A percentile compares a stretch with the other conserved stretches of the same genome.
These are phyloP conservation scores for Lepus oiostolus DNA, from an alignment of 2,797 vertebrate genomes.

Conservation along the genomic window DNA sequence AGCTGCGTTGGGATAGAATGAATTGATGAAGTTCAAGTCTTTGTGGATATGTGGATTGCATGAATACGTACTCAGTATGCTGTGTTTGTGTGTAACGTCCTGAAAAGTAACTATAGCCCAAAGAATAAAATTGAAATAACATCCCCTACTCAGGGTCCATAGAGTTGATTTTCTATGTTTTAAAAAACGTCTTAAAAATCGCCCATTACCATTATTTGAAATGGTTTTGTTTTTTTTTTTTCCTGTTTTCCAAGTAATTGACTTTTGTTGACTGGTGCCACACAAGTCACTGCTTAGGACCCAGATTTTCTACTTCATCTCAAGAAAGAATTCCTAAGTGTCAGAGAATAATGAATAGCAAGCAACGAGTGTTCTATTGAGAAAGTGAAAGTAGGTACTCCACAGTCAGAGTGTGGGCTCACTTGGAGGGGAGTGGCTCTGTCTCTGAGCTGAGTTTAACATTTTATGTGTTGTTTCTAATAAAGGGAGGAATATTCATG, in stretches of 20 bases:
- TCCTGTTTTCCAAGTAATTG: background rate
- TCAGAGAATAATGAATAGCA: too few species aligned
- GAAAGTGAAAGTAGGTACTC: too few species aligned
- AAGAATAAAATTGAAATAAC: slow-evolving; percentile 34
- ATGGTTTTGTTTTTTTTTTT: background rate
- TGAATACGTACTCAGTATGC: background rate
- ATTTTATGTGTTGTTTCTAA: too few species aligned
- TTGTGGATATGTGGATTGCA: background rate
- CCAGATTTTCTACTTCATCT: too few species aligned
- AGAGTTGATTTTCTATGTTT: background rate
- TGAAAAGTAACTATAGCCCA: background rate
- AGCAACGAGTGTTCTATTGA: too few species aligned
- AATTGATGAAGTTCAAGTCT: slow-evolving; percentile 47
- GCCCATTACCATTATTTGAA: slow-evolving; percentile 9
- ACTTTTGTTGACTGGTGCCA: background rate
- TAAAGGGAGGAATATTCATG: too few species aligned
- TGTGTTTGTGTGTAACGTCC: slow-evolving; percentile 5
- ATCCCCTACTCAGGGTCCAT: background rate
- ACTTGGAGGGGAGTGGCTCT: too few species aligned
- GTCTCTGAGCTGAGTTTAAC: too few species aligned
- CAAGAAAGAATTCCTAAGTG: too few species aligned
- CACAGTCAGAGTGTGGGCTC: too few species aligned
- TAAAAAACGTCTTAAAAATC: background rate
- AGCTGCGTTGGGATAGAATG: background rate
- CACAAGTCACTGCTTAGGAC: too few species aligned